Conservation (phyloP, 2,888 invertebrate genomes). For the Cylloceria caligata region DNA sequence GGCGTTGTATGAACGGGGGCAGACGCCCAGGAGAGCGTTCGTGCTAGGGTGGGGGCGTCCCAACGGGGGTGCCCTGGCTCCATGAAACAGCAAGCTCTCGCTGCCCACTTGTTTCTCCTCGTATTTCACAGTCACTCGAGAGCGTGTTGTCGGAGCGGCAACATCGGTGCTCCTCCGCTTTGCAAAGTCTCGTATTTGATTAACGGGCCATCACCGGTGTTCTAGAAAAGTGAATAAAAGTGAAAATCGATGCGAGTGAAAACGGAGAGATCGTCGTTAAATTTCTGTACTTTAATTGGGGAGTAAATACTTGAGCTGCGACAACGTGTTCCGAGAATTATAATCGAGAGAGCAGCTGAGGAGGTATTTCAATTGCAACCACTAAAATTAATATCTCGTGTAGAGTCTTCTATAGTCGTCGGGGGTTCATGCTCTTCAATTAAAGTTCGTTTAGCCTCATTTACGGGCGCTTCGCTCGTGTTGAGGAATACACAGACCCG, state of each 20-base stretch:
- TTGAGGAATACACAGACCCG: conserved; percentile 19
- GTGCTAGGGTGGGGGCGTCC: conserved; percentile 74
- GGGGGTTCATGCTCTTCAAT: conserved; percentile 68
- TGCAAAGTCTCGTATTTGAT: not conserved
- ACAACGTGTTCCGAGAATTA: conserved; percentile 5
- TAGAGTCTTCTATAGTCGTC: conserved; percentile 5
- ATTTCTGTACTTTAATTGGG: conserved; percentile 1
- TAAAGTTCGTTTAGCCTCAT: conserved; percentile 69
- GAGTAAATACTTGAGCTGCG: not conserved
- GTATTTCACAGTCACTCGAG: conserved; percentile 79
- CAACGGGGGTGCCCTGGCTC: conserved; percentile 73
- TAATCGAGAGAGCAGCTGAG: conserved; percentile 29
- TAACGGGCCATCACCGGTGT: not conserved
- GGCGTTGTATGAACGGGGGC: conserved; percentile 19
- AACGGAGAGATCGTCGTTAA: not conserved
- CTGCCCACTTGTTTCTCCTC: conserved; percentile 79
- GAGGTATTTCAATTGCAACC: conserved; percentile 2
- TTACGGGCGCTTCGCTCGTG: conserved; percentile 36
- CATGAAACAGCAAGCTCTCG: conserved; percentile 47
- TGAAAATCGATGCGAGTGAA: conserved; percentile 16
- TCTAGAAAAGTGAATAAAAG: conserved; percentile 13
- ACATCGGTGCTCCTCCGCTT: conserved; percentile 72
- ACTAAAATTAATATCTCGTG: conserved; percentile 13
- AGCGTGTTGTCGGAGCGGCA: conserved; percentile 81
- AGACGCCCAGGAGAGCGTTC: conserved; percentile 17